Percentiles rank a stretch among this genome's conserved stretches.
These are phyloP conservation scores for Cataglyphis altisquamis DNA, from an alignment of 2,888 invertebrate species.

Conservation along the genomic window DNA sequence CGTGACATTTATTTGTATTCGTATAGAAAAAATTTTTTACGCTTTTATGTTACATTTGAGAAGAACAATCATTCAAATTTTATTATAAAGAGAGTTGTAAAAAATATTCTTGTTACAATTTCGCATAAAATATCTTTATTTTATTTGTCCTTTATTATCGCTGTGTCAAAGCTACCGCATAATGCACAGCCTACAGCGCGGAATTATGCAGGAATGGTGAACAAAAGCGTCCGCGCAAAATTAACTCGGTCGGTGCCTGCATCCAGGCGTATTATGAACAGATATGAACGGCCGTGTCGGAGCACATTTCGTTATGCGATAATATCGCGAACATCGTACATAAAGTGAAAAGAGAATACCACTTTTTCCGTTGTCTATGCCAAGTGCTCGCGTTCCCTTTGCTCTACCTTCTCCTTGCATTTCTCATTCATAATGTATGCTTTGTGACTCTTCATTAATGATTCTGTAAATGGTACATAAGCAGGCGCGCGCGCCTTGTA, in stretches of 20 bases:
- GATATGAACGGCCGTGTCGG: conserved; percentile 64
- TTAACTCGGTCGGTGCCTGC: conserved; percentile 64
- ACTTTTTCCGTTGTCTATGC: conserved; percentile 47
- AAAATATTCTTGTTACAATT: conserved; percentile 37
- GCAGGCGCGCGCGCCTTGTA: background rate
- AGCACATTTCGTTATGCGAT: conserved; percentile 60
- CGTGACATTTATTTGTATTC: conserved; percentile 22
- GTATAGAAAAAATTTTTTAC: background rate
- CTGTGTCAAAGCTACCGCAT: conserved; percentile 43
- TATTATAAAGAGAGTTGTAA: conserved; percentile 14
- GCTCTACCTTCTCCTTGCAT: conserved; percentile 14
- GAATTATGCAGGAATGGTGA: conserved; percentile 58
- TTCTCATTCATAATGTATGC: conserved; percentile 29
- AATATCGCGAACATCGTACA: conserved; percentile 40
- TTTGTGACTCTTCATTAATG: conserved; percentile 18
- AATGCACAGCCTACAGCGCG: conserved; percentile 59
- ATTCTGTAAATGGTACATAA: background rate
- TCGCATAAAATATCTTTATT: conserved; percentile 38
- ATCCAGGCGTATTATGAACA: conserved; percentile 73
- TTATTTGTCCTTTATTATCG: conserved; percentile 63
- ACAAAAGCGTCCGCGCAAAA: conserved; percentile 70
- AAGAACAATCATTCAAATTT: background rate
- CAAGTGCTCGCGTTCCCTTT: conserved; percentile 18
- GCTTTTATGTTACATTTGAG: background rate
- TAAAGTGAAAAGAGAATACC: conserved; percentile 54